Evolutionary conservation across 2,113 vertebrate species (phyloP), one percentile per base, ranked within the genome.

Genomic region (Protomyctophum bolini): DNA sequence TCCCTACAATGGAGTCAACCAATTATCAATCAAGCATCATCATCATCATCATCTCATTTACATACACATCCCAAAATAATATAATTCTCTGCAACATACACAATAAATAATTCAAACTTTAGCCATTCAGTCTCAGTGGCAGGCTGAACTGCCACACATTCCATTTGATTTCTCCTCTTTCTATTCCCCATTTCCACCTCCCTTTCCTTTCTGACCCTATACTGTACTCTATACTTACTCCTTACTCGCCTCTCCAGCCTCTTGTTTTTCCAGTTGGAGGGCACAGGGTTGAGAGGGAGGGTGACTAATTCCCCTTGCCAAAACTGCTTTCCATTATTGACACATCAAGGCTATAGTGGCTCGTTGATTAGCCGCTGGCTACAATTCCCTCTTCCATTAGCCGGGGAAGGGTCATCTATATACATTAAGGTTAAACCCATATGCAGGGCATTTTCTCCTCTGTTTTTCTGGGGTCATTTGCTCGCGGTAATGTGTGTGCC

Each of bases 321-420:
- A 68, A 72, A 55, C 70, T 50, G 7, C 56, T 75, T 60, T 71
- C 50, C 71, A 64, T 85, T 80, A 82, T 62, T 76, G 74, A 76
- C 70, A 60, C 72, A 41, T 71, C 12, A 52, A 52, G 71, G 58
- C 41, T 12, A 0, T 10, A 55, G 54, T 63, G 15, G 60, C 63
- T n/a, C 1, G 12, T 15, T 4, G 8, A 58, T 48, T 15, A 56
- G 66, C 71, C n/a, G 10, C 58, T 29, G 12, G 76, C 57, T 73
- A 56, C 68, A 77, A 6, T 65, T 57, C 56, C 68, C 54, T 15
- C 11, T 70, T 75, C 70, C 73, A 68, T 77, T 72, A 50, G 47
- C 64, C 6, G 21, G 5, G 5, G 7, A 41, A 58, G 33, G 51
- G 47, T 70, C 70, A 67, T 66, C 52, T 50, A 8, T 63, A 63